Evolutionary conservation across 1,140 invertebrate species (phyloP).

Genomic region (Wasmannia auropunctata): DNA sequence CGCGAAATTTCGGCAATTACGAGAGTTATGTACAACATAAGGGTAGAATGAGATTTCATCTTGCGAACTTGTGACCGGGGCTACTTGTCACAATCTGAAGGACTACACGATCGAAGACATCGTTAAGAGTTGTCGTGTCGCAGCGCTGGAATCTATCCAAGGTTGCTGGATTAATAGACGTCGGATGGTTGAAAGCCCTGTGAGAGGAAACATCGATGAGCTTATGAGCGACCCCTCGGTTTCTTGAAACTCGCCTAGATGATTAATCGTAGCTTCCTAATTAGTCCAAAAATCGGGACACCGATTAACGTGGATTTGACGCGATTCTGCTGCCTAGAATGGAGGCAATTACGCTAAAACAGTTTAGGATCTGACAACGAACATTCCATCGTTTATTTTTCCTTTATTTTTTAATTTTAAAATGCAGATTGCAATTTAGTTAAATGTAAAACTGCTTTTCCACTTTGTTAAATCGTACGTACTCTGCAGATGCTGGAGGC

Average conservation of each 20-base stretch:
- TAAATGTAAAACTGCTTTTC: neutral
- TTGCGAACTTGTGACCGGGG: neutral
- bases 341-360: neutral
- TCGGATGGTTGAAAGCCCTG: constrained; percentile 12
- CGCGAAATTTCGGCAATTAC: neutral
- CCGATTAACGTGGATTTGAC: constrained; percentile 39
- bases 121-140: constrained; percentile 39
- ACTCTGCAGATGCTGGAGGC: neutral
- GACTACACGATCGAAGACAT: constrained; percentile 28
- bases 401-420: neutral
- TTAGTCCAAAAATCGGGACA: constrained; percentile 42
- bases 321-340: neutral
- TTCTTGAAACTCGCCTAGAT: constrained; percentile 39
- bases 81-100: constrained; percentile 33
- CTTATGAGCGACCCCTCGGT: constrained; percentile 38
- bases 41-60: neutral
- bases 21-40: neutral
- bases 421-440: neutral
- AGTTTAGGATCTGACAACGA: neutral
- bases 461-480: neutral
- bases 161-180: constrained; percentile 41
- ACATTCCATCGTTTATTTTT: neutral
- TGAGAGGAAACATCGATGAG: constrained; percentile 34
- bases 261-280: constrained; percentile 51
- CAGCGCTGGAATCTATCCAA: constrained; percentile 24